A percentile compares a stretch with the other conserved stretches of the same genome.
phyloP scores from a whole-genome alignment of 2,888 invertebrate genomes.

The Eristalis tenax region DNA sequence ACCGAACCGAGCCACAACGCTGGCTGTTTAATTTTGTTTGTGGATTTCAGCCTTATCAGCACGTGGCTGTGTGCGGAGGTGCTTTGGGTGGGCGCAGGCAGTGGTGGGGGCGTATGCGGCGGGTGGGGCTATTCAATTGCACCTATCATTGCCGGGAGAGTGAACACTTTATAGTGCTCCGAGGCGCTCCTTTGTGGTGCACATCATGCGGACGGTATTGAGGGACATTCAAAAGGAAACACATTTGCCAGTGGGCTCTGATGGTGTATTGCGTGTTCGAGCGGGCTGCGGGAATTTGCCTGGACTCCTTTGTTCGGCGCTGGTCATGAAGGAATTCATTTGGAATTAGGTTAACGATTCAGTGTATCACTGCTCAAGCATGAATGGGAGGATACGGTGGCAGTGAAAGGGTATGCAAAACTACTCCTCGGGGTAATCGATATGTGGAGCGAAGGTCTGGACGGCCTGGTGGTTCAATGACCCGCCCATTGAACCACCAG shows the following conservation, averaged over 20 bases:
- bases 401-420: background rate
- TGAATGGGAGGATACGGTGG: background rate
- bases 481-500: too few species aligned
- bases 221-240: slow-evolving; percentile 6
- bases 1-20: background rate
- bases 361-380: background rate
- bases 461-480: too few species aligned
- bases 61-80: background rate
- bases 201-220: background rate
- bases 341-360: slow-evolving; percentile 7
- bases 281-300: background rate
- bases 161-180: background rate
- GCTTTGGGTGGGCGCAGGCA: background rate
- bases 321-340: background rate
- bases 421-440: background rate
- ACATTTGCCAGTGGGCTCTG: background rate
- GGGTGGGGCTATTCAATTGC: background rate
- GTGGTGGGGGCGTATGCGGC: background rate
- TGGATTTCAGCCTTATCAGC: slow-evolving; percentile 13
- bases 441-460: background rate
- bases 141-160: background rate
- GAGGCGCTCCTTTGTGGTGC: slow-evolving; percentile 18
- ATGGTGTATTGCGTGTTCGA: background rate
- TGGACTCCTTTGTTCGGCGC: background rate
- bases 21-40: slow-evolving; percentile 16